Base-by-base conservation (phyloP, 2,888 invertebrate genomes). In the Apotomis capreana region DNA sequence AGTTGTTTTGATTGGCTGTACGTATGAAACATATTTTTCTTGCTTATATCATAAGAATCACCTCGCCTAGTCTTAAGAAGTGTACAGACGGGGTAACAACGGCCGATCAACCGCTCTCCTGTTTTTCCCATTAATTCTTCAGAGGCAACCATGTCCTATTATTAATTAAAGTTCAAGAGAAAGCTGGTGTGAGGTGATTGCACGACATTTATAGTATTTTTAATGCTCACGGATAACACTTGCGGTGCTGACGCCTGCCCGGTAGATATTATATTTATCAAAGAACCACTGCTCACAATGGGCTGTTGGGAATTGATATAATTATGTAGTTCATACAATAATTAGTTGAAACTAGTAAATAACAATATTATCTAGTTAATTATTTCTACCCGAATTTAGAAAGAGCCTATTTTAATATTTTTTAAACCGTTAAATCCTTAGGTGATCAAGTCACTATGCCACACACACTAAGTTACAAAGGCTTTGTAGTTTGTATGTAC, bases 201-300 rank as follows among this genome's bases (percentile, higher is more conserved):
- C 68, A 68, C 63, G 15, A 65, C 64, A 70, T 70, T 26, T 26
- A 58, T 62, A 63, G 12, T 63, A 70, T 57, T 5, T 55, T 26
- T 80, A 80, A 83, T 92, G 91, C 92, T 92, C 92, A 92, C 92
- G 81, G 92, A 87, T 79, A 91, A 80, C 72, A 92, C 87, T 79
- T 92, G 92, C 76, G 92, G 92, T 68, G 92, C 90, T 13, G 92
- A 91, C 49, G 92, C 92, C 85, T 92, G 92, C 73, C 92, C 92
- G 10, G 92, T 92, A 37, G 92, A 93, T 87, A 93, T 93, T 76
- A 93, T 93, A 89, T 93, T 93, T 87, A 93, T 92, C 83, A 93
- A 85, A 76, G 92, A 91, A 78, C 89, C 91, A 87, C 91, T 92
- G 91, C 91, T 90, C 75, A 80, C 89, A 84, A 92, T 89, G 54